Evolutionary conservation across 2,888 invertebrate species (phyloP).

Genomic region (Drosophila anomalipes): DNA sequence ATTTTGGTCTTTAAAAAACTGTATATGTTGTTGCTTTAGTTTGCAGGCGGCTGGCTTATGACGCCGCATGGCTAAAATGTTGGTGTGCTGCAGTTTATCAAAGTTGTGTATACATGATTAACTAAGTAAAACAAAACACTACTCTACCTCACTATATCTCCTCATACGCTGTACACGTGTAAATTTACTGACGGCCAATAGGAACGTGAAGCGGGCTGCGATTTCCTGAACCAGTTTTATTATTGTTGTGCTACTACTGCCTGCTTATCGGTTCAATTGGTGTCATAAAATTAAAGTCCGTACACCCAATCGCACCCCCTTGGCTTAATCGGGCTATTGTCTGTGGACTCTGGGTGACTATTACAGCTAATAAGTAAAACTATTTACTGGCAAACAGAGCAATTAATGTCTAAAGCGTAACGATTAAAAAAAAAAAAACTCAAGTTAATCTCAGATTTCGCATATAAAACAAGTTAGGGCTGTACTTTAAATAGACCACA

Average conservation of each 20-base stretch:
- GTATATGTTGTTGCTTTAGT: conserved; percentile 25
- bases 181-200: conserved; percentile 39
- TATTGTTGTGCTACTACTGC: conserved; percentile 5
- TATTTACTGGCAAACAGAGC: conserved; percentile 28
- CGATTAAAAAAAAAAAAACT: not conserved
- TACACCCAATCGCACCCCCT: not conserved
- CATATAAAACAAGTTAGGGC: not conserved
- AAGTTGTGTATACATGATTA: conserved; percentile 12
- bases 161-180: conserved; percentile 23
- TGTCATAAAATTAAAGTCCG: conserved; percentile 35
- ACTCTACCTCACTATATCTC: not conserved
- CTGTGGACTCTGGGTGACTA: conserved; percentile 26
- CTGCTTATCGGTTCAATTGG: conserved; percentile 56
- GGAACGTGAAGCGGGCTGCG: conserved; percentile 45
- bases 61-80: conserved; percentile 10
- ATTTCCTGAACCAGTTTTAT: conserved; percentile 50
- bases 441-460: not conserved
- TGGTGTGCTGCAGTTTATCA: conserved; percentile 18
- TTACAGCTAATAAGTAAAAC: conserved; percentile 18
- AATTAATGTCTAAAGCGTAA: conserved; percentile 17
- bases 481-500: conserved; percentile 40
- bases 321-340: conserved; percentile 2
- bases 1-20: conserved; percentile 36
- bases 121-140: not conserved
- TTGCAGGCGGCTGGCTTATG: not conserved